These are phyloP conservation scores for Enteromius radiatus DNA, from an alignment of 2,797 vertebrate genomes.

Conservation along the genomic window DNA sequence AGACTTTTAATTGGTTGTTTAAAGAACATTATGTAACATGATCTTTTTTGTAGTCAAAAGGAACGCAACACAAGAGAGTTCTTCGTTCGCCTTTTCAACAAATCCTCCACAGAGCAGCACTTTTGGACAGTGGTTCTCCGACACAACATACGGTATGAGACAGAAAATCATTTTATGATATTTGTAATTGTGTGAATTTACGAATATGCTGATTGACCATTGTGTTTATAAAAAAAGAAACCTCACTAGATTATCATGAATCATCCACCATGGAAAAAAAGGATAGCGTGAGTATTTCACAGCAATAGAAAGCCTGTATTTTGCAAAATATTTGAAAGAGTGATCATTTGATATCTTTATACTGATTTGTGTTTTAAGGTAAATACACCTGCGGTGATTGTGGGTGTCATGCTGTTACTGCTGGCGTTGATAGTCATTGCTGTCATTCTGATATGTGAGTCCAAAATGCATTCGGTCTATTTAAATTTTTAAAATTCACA, in stretches of 20 bases:
- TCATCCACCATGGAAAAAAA: background rate
- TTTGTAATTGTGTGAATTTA: background rate
- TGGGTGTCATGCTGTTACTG: conserved; percentile 49
- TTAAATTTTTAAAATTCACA: background rate
- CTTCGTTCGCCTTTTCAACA: conserved; percentile 17
- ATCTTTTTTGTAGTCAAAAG: background rate
- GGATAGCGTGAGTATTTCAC: conserved; percentile 17
- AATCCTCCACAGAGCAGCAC: conserved; percentile 14
- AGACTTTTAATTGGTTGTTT: background rate
- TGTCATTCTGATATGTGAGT: conserved; percentile 58
- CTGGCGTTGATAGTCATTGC: conserved; percentile 14
- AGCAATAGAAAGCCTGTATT: background rate
- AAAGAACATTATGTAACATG: background rate
- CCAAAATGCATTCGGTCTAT: background rate
- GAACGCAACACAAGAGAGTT: conserved; percentile 6
- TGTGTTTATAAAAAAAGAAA: conserved; percentile 3
- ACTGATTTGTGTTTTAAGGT: conserved; percentile 36
- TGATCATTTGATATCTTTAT: background rate
- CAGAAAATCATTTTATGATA: background rate
- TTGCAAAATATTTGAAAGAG: background rate
- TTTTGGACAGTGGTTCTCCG: background rate
- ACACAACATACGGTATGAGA: conserved; percentile 44
- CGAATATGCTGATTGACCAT: background rate
- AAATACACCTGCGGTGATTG: conserved; percentile 27
- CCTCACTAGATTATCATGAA: background rate